Percentiles rank a stretch among this genome's conserved stretches.
These are phyloP conservation scores for Lycaon pictus DNA, from an alignment of 2,113 vertebrate species.

Conservation along the genomic window DNA sequence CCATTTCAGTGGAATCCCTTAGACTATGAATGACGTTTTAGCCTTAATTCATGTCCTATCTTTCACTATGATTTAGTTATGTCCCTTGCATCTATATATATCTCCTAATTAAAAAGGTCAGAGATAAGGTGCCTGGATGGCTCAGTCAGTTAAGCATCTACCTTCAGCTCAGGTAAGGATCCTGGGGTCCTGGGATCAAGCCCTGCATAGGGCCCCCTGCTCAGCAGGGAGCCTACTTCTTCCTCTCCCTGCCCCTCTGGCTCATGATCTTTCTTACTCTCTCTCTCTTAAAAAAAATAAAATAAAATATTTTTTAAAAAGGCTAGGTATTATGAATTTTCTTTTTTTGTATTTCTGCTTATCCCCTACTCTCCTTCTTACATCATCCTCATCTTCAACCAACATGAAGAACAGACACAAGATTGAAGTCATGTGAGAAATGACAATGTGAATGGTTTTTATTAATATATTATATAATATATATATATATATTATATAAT, in stretches of 20 bases:
- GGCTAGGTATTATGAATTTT: not conserved
- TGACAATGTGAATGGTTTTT: not conserved
- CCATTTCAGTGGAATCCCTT: not conserved
- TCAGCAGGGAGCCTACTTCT: no score
- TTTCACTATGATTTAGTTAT: not conserved
- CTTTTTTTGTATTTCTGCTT: not conserved
- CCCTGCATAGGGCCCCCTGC: no score
- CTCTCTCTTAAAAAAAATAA: no score
- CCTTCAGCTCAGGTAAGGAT: no score
- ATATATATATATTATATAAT: no score
- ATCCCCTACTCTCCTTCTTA: not conserved
- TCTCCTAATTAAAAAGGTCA: slow-evolving; percentile 5
- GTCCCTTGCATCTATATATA: not conserved
- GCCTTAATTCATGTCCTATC: not conserved
- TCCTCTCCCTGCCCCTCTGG: no score
- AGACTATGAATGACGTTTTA: not conserved
- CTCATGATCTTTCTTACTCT: no score
- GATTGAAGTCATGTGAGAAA: not conserved
- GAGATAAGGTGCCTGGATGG: no score
- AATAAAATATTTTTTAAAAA: not conserved
- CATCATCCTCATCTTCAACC: not conserved
- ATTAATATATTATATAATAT: slow-evolving; percentile 15
- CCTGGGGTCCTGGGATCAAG: no score
- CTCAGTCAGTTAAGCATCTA: no score
- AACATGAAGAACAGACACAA: not conserved